phyloP scores from a whole-genome alignment of 2,888 invertebrate genomes.

The Orchesellides sinensis region DNA sequence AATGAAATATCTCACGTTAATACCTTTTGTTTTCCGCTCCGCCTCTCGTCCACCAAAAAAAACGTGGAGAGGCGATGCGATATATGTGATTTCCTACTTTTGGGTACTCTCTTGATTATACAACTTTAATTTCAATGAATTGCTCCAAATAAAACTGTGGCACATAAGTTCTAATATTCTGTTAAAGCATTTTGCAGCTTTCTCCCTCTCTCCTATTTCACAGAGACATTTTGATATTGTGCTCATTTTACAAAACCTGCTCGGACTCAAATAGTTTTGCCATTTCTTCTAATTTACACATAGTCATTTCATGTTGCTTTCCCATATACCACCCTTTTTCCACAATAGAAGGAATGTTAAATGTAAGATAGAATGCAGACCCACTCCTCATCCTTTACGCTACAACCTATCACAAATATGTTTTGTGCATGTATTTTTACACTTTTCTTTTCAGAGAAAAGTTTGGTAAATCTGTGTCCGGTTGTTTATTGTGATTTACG shows the following conservation, averaged over 20 bases:
- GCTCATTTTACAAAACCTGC: conserved; percentile 8
- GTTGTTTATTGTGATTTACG: conserved; percentile 73
- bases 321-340: not conserved
- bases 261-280: conserved; percentile 68
- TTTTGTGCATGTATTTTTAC: too few relatives aligned
- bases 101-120: not conserved
- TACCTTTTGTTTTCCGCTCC: conserved; percentile 28
- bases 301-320: too few relatives aligned
- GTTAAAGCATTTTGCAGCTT: conserved; percentile 25
- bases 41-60: not conserved
- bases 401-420: too few relatives aligned
- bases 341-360: not conserved
- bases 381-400: too few relatives aligned
- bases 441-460: not conserved
- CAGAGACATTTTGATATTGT: not conserved
- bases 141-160: not conserved
- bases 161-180: not conserved
- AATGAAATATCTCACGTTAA: conserved; percentile 62
- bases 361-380: not conserved
- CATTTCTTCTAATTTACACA: conserved; percentile 64
- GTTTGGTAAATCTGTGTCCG: conserved; percentile 46
- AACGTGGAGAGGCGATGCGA: too few relatives aligned
- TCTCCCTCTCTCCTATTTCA: conserved; percentile 43
- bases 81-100: conserved; percentile 3
- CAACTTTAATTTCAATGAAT: not conserved